Evolutionary conservation across 2,797 vertebrate species (phyloP).

Genomic region (Mormyrops boulengeri): DNA sequence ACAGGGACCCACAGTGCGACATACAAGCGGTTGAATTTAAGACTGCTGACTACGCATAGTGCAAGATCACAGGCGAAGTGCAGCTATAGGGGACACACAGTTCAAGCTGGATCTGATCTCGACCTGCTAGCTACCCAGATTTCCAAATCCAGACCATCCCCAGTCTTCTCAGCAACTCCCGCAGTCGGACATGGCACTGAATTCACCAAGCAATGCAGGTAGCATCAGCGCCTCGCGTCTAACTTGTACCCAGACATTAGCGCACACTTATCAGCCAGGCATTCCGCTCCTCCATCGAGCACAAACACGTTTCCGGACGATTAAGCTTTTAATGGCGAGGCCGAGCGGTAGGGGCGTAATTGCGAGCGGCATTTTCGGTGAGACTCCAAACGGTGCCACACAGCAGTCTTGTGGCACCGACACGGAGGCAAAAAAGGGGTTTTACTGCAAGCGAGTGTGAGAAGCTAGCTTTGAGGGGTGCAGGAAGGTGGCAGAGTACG

Average conservation of each 20-base stretch:
- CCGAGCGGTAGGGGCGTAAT: background rate
- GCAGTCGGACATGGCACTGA: background rate
- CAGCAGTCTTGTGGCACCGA: background rate
- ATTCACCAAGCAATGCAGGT: background rate
- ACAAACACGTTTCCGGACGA: constrained; percentile 49
- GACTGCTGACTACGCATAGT: background rate
- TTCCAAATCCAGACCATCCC: background rate
- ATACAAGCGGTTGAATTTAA: background rate
- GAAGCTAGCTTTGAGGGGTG: background rate
- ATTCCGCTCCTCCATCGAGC: constrained; percentile 39
- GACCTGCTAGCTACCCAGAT: background rate
- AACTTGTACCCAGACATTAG: constrained; percentile 22
- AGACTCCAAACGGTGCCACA: background rate
- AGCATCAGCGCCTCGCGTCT: background rate
- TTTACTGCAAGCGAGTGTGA: background rate
- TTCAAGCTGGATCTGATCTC: background rate
- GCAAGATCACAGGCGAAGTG: background rate
- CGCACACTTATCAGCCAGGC: constrained; percentile 48
- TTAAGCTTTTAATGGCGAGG: constrained; percentile 34
- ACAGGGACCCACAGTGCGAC: background rate
- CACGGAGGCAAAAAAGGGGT: background rate
- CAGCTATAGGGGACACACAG: background rate
- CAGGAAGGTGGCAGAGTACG: background rate
- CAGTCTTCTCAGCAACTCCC: background rate
- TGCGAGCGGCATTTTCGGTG: background rate